phyloP scores from a whole-genome alignment of 1,140 invertebrate species.

The Drosophila asahinai region DNA sequence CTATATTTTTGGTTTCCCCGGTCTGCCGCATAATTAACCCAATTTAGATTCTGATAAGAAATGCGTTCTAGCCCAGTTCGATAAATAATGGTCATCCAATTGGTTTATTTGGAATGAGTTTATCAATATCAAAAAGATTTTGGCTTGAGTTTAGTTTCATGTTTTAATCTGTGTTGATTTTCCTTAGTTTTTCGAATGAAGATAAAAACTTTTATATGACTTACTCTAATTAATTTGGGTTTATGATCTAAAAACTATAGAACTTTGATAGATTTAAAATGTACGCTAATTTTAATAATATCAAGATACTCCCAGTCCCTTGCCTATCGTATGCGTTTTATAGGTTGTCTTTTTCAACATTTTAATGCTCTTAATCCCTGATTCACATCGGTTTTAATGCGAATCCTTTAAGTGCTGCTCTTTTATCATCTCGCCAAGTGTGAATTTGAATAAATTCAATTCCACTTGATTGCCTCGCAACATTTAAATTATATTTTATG shows the following conservation, averaged over 20 bases:
- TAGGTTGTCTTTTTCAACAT: background rate
- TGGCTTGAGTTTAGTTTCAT: background rate
- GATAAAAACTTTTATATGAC: no score
- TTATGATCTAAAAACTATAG: background rate
- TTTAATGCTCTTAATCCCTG: background rate
- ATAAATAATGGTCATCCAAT: background rate
- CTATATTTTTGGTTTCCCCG: conserved; percentile 2
- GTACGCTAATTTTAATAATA: background rate
- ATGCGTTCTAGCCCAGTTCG: background rate
- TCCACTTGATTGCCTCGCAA: conserved; percentile 23
- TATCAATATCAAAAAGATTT: background rate
- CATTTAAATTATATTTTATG: conserved; percentile 33
- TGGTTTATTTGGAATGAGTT: background rate
- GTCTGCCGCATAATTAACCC: conserved; percentile 7
- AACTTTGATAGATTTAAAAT: no score
- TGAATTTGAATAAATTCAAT: conserved; percentile 4
- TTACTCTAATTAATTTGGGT: background rate
- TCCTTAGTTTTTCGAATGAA: background rate
- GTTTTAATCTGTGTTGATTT: background rate
- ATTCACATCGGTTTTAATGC: background rate
- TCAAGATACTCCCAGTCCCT: background rate
- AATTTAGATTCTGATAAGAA: conserved; percentile 27
- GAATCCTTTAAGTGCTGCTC: conserved; percentile 6
- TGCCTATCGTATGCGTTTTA: background rate
- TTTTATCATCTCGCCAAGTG: conserved; percentile 4